A percentile compares a stretch with the other conserved stretches of the same genome.
Conservation (phyloP, 53 echinoderm and acorn worm genomes). For the Zoroaster sp. region DNA sequence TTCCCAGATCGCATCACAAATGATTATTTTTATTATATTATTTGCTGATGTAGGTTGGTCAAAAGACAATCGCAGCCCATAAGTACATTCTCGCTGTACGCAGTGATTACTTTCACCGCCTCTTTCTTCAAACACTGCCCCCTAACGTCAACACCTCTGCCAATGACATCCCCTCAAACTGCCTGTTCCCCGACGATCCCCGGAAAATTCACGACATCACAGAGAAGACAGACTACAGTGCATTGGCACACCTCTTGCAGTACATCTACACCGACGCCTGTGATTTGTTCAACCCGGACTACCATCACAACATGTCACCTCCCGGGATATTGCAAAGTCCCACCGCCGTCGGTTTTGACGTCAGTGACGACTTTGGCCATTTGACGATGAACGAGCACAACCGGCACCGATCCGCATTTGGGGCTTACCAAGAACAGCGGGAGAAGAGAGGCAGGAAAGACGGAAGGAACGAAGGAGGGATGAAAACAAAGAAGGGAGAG, state of each 20-base stretch:
- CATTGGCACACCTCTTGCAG: constrained; percentile 65
- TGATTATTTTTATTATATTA: not conserved
- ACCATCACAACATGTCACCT: not conserved
- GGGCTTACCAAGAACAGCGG: constrained; percentile 62
- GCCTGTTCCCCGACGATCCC: constrained; percentile 11
- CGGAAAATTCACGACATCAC: constrained; percentile 59
- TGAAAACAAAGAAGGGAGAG: constrained; percentile 58
- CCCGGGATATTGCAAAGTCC: not conserved
- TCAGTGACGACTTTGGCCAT: constrained; percentile 16
- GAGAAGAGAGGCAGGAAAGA: constrained; percentile 30
- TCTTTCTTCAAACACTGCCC: constrained; percentile 45
- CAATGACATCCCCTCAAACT: not conserved
- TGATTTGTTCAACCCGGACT: constrained; percentile 67
- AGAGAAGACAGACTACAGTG: constrained; percentile 49
- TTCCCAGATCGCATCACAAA: not conserved
- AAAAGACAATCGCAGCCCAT: constrained; percentile 73
- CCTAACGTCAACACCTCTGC: not conserved
- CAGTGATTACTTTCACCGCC: constrained; percentile 82
- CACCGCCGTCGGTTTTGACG: not conserved
- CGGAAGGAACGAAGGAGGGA: constrained; percentile 52
- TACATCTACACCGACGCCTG: constrained; percentile 91
- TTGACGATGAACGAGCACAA: constrained; percentile 66
- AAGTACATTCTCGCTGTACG: constrained; percentile 79
- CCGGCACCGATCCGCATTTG: constrained; percentile 68
- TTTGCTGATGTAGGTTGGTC: constrained; percentile 49